phyloP scores from a whole-genome alignment of 2,113 vertebrate genomes.

The Pogonocichla stellata region DNA sequence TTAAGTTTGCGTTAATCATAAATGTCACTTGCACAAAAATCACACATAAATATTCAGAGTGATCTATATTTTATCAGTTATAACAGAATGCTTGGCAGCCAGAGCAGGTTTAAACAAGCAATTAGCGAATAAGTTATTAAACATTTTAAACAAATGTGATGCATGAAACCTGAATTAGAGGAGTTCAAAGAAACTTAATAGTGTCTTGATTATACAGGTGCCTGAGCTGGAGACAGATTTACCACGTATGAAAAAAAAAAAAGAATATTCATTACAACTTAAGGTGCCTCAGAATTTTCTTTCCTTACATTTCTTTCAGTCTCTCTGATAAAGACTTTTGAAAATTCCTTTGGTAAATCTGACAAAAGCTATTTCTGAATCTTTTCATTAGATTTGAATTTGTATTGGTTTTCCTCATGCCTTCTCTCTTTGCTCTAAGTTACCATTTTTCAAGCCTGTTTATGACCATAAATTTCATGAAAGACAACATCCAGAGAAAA shows the following conservation, averaged over 20 bases:
- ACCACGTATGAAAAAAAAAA: not conserved
- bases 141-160: slow-evolving; percentile 69
- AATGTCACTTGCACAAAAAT: slow-evolving; percentile 68
- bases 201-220: slow-evolving; percentile 63
- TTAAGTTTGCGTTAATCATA: slow-evolving; percentile 73
- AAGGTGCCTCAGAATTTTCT: not conserved
- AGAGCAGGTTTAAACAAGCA: slow-evolving; percentile 70
- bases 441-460: not conserved
- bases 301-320: not conserved
- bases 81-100: slow-evolving; percentile 64
- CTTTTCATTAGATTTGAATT: not conserved
- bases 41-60: slow-evolving; percentile 66
- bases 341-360: not conserved
- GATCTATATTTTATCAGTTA: slow-evolving; percentile 75
- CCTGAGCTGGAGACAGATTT: slow-evolving; percentile 38
- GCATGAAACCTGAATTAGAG: slow-evolving; percentile 62
- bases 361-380: not conserved
- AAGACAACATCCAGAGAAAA: not conserved
- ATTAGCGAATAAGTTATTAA: slow-evolving; percentile 73
- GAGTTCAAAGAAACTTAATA: slow-evolving; percentile 65
- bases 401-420: not conserved
- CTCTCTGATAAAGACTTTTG: not conserved
- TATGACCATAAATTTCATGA: not conserved
- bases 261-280: not conserved
- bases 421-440: not conserved